phyloP scores from a whole-genome alignment of 2,888 invertebrate species.

The Callyntrura sp. region DNA sequence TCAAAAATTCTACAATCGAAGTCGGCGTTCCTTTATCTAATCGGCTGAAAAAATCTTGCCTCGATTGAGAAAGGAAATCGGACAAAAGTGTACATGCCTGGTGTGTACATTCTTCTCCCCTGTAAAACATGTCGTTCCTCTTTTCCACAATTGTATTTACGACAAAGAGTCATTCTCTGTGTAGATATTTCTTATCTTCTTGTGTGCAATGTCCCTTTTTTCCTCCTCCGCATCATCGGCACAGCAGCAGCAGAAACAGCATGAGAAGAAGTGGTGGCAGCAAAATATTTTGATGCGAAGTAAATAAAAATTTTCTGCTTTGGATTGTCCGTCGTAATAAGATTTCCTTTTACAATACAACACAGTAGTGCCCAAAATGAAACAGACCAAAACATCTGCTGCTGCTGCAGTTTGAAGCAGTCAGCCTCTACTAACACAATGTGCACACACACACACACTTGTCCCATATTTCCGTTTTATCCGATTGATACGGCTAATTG shows the following conservation, averaged over 20 bases:
- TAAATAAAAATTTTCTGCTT: slow-evolving; percentile 50
- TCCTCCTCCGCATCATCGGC: slow-evolving; percentile 1
- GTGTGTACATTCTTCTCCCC: too few species aligned
- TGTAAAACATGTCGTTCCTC: not conserved
- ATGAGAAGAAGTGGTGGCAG: slow-evolving; percentile 40
- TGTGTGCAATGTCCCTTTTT: not conserved
- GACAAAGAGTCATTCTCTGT: slow-evolving; percentile 59
- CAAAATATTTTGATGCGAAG: slow-evolving; percentile 71
- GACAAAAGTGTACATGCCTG: slow-evolving; percentile 43
- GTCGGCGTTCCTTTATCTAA: slow-evolving; percentile 76
- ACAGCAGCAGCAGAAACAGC: slow-evolving; percentile 5
- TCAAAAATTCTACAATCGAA: slow-evolving; percentile 39
- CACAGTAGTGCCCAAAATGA: too few species aligned
- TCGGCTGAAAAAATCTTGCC: slow-evolving; percentile 61
- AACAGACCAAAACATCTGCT: slow-evolving; percentile 63
- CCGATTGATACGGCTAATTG: slow-evolving; percentile 78
- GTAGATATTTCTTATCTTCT: slow-evolving; percentile 22
- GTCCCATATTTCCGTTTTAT: slow-evolving; percentile 70
- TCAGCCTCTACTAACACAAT: not conserved
- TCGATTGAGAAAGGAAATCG: slow-evolving; percentile 45
- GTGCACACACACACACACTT: slow-evolving; percentile 29
- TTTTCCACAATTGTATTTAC: slow-evolving; percentile 48
- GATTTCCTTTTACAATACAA: slow-evolving; percentile 52
- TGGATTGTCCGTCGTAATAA: slow-evolving; percentile 47
- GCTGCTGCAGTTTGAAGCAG: too few species aligned